Base-by-base conservation (phyloP, 2,888 invertebrate species). In the Chloroclystis v-ata region DNA sequence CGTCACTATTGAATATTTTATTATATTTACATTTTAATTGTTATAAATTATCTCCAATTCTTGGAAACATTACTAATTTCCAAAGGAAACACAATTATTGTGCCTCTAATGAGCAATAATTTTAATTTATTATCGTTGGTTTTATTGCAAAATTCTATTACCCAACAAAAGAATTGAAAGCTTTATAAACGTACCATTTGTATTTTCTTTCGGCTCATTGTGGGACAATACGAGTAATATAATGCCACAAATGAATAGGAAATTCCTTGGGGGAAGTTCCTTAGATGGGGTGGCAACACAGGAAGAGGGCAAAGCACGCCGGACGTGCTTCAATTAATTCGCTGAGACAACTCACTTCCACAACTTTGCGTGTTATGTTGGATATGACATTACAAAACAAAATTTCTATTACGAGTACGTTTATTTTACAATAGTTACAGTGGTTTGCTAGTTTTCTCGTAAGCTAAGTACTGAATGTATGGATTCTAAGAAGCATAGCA, bases 161-260 rank as follows among this genome's bases (percentile, higher is more conserved):
- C n/a, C 14, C 28, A 39, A 38, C 43, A 39, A 45, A 46, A 14
- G 10, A 42, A 20, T 14, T 30, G 65, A 71, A 41, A 74, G 68
- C 67, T 69, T 66, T 69, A 75, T 76, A 74, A 76, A 73, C 70
- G 61, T 61, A 50, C 67, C 67, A 75, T 76, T 78, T 75, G 69
- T 76, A 71, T 72, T 76, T 77, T 78, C 75, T 75, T 73, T 70
- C 68, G 71, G 74, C 75, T 76, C 72, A 77, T 78, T 80, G 75
- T 54, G 67, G 69, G 65, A 82, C 80, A 82, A 80, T 78, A 74
- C 77, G 74, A 67, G 78, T 82, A 82, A 82, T 82, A 77, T 75
- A 81, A 80, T 77, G 69, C 82, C 80, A 67, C 79, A 81, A 81
- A 82, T 78, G 82, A 82, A 82, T 78, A 75, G 74, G 70, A 72